These are phyloP conservation scores for Drosophila tripunctata DNA, from an alignment of 2,888 invertebrate species.

Conservation along the genomic window DNA sequence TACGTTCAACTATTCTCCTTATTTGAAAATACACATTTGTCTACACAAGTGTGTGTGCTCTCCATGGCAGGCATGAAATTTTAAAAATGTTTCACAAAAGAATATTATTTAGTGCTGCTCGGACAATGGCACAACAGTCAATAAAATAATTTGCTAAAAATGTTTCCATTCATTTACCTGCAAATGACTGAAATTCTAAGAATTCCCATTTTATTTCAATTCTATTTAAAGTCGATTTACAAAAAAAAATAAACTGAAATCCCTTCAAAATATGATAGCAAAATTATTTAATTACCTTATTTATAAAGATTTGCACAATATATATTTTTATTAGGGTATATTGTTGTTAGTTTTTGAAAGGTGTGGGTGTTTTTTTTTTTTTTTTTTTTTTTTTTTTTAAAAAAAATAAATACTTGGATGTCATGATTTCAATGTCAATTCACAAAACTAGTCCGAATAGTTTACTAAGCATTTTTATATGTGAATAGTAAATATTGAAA, in stretches of 20 bases:
- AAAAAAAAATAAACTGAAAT: not conserved
- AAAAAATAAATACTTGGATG: not conserved
- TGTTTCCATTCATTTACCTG: slow-evolving; percentile 7
- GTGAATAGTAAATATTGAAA: slow-evolving; percentile 2
- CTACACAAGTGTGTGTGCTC: too few species aligned
- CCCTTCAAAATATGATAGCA: too few species aligned
- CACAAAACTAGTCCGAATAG: not conserved
- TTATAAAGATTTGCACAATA: too few species aligned
- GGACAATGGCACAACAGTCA: slow-evolving; percentile 31
- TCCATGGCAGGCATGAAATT: not conserved
- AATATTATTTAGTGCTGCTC: slow-evolving; percentile 43
- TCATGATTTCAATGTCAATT: not conserved
- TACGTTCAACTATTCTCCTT: slow-evolving; percentile 6
- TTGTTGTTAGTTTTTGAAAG: too few species aligned
- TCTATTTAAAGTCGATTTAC: not conserved
- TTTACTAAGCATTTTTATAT: slow-evolving; percentile 5
- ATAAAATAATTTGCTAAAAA: slow-evolving; percentile 39
- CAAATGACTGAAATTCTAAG: slow-evolving; percentile 16
- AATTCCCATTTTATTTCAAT: not conserved
- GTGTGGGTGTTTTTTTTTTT: too few species aligned
- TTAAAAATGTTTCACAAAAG: slow-evolving; percentile 29
- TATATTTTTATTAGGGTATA: too few species aligned
- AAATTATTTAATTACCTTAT: too few species aligned
- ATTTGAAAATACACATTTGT: too few species aligned
- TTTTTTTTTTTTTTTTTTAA: too few species aligned